phyloP scores from a whole-genome alignment of 2,888 invertebrate species.

The Actias luna region DNA sequence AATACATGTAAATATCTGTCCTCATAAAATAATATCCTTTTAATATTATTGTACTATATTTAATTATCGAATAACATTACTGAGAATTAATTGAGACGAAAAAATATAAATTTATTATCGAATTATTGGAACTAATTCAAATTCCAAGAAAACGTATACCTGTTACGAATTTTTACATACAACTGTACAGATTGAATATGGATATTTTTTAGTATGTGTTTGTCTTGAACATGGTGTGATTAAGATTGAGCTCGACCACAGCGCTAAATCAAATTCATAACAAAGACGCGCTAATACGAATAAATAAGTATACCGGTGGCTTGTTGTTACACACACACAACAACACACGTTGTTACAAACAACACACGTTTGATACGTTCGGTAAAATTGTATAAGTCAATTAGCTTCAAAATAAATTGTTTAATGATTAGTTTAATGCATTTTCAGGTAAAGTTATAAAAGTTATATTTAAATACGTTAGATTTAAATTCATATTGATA shows the following conservation, averaged over 20 bases:
- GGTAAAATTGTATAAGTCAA: not conserved
- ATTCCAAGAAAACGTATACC: no score
- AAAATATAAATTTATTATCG: not conserved
- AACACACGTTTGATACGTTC: not conserved
- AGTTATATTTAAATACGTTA: not conserved
- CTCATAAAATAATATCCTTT: no score
- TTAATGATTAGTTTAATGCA: not conserved
- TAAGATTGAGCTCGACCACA: conserved; percentile 3
- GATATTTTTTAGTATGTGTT: not conserved
- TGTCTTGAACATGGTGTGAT: not conserved
- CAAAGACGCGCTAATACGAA: not conserved
- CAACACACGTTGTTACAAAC: no score
- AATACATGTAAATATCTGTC: no score
- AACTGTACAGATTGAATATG: not conserved
- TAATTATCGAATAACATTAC: not conserved
- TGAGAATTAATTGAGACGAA: not conserved
- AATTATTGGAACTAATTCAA: no score
- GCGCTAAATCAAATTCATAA: conserved; percentile 14
- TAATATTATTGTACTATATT: not conserved
- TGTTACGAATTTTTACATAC: not conserved
- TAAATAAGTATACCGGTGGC: conserved; percentile 10
- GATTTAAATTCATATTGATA: not conserved
- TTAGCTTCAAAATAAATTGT: not conserved
- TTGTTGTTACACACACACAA: no score
- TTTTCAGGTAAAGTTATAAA: not conserved